These are phyloP conservation scores for Taeniopygia guttata DNA, from an alignment of 2,797 vertebrate genomes.

Conservation along the genomic window DNA sequence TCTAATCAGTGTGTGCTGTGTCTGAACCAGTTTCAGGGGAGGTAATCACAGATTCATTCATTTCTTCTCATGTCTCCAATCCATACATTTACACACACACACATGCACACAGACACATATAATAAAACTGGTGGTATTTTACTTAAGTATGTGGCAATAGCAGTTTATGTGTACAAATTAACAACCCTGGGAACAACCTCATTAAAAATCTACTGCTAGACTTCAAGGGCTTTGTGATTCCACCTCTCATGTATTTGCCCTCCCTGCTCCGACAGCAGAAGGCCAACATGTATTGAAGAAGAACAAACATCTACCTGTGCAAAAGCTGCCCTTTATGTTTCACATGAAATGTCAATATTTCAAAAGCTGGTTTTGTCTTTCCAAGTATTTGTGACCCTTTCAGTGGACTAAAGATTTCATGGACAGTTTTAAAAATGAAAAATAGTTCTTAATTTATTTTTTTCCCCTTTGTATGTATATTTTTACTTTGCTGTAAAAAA, in stretches of 20 bases:
- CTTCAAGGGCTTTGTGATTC: conserved; percentile 17
- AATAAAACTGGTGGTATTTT: neutral
- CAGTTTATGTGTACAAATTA: neutral
- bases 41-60: conserved; percentile 12
- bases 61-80: conserved; percentile 11
- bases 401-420: neutral
- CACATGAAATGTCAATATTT: conserved; percentile 43
- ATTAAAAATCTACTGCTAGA: conserved; percentile 28
- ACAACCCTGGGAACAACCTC: conserved; percentile 9
- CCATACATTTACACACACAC: neutral
- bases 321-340: conserved; percentile 45
- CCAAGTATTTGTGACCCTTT: neutral
- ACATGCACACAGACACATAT: neutral
- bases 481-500: neutral
- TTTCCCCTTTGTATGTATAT: neutral
- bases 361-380: conserved; percentile 24
- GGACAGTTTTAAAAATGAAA: neutral
- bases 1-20: neutral
- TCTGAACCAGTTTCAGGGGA: neutral
- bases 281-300: conserved; percentile 28
- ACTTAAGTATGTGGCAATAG: neutral
- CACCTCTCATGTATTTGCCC: neutral
- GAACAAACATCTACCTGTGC: conserved; percentile 49
- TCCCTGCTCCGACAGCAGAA: neutral
- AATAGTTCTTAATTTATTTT: neutral